A percentile compares a stretch with the other conserved stretches of the same genome.
Conservation (phyloP, 1,140 invertebrate species). For the Agraylea sexmaculata region DNA sequence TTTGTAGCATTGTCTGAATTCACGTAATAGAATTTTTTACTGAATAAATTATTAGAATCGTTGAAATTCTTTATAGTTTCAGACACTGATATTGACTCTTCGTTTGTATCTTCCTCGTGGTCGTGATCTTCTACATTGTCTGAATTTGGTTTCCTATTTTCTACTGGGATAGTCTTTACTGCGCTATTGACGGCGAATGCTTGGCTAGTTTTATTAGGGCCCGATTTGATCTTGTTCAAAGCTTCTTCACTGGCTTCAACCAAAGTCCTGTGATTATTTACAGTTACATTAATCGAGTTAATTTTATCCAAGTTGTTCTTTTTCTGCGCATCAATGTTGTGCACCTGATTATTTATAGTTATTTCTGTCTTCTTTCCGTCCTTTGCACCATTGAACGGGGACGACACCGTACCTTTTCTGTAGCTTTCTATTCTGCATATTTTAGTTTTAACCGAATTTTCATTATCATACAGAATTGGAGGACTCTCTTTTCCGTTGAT, state of each 20-base stretch:
- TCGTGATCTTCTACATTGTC: slow-evolving; percentile 24
- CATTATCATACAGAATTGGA: slow-evolving; percentile 30
- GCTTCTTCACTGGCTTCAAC: slow-evolving; percentile 13
- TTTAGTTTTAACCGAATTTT: slow-evolving; percentile 41
- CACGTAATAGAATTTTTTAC: slow-evolving; percentile 39
- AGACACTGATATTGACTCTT: slow-evolving; percentile 16
- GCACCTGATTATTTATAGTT: slow-evolving; percentile 11
- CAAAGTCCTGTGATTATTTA: slow-evolving; percentile 19
- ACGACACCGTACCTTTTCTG: slow-evolving; percentile 34
- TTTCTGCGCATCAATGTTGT: slow-evolving; percentile 23
- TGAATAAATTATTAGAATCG: slow-evolving; percentile 29
- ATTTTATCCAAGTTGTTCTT: slow-evolving; percentile 24
- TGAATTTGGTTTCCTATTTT: slow-evolving; percentile 10
- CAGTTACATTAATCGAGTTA: slow-evolving; percentile 23
- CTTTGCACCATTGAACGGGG: slow-evolving; percentile 30
- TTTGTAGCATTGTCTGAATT: slow-evolving; percentile 28
- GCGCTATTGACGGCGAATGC: slow-evolving; percentile 27
- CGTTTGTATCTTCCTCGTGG: slow-evolving; percentile 12
- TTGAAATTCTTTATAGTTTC: slow-evolving; percentile 19
- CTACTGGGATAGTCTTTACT: slow-evolving; percentile 21
- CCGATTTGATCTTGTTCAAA: slow-evolving; percentile 22
- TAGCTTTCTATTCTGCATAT: slow-evolving; percentile 39
- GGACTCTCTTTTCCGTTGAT: slow-evolving; percentile 32
- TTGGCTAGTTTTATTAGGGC: slow-evolving; percentile 33
- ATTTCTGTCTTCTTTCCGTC: slow-evolving; percentile 12